Evolutionary conservation across 2,797 vertebrate genomes (phyloP).

Genomic region (Tragopan temminckii): DNA sequence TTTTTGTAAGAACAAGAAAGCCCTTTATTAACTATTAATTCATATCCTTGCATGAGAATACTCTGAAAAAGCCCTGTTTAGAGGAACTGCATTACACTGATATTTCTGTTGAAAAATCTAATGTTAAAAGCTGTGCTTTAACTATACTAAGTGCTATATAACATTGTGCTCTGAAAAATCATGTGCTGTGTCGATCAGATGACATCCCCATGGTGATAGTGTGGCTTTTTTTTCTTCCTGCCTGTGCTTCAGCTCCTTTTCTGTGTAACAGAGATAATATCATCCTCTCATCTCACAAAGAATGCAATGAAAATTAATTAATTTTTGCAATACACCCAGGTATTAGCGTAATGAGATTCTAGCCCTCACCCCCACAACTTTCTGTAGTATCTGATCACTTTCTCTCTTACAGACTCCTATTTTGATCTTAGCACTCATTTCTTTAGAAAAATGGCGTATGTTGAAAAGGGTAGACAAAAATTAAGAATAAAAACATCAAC

Average conservation of each 20-base stretch:
- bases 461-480: background rate
- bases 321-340: background rate
- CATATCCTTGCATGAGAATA: background rate
- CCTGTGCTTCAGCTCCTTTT: background rate
- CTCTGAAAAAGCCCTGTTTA: background rate
- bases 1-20: background rate
- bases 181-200: background rate
- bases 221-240: background rate
- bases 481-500: background rate
- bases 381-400: background rate
- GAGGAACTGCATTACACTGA: background rate
- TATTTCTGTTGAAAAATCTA: background rate
- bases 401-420: background rate
- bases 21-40: background rate
- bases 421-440: background rate
- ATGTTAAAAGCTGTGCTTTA: background rate
- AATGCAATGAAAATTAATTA: background rate
- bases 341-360: background rate
- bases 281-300: background rate
- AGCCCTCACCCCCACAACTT: background rate
- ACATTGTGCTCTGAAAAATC: background rate
- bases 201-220: background rate
- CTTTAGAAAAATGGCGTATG: background rate
- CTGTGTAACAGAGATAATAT: background rate
- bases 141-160: background rate